Percentiles rank a stretch among this genome's conserved stretches.
Conservation (phyloP, 2,113 vertebrate species). For the Chionis minor region DNA sequence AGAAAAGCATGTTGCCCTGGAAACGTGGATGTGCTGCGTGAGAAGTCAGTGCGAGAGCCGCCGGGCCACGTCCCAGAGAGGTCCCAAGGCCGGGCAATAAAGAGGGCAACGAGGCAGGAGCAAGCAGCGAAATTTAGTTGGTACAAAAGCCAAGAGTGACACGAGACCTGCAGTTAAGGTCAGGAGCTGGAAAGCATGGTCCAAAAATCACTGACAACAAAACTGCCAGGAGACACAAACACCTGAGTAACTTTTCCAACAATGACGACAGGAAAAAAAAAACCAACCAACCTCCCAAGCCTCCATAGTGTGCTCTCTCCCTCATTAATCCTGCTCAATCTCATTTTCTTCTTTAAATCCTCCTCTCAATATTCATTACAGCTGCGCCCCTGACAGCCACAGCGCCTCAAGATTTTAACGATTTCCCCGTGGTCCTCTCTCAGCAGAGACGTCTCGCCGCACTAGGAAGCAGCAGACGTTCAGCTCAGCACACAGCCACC, state of each 20-base stretch:
- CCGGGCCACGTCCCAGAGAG: not conserved
- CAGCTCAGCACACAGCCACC: not conserved
- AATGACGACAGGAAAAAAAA: too few relatives aligned
- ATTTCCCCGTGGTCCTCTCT: not conserved
- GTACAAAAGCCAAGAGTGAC: not conserved
- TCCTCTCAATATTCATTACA: not conserved
- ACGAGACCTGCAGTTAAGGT: not conserved
- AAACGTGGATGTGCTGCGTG: not conserved
- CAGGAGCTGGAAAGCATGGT: not conserved
- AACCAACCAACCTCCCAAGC: too few relatives aligned
- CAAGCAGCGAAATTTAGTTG: not conserved
- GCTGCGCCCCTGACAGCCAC: not conserved
- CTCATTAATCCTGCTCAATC: not conserved
- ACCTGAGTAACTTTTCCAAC: not conserved
- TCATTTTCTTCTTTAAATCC: not conserved
- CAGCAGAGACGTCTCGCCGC: not conserved
- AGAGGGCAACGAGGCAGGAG: not conserved
- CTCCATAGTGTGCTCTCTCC: not conserved
- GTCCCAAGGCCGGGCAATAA: not conserved
- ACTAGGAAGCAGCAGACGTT: not conserved
- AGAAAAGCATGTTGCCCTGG: not conserved
- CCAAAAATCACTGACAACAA: not conserved
- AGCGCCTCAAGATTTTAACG: rapidly evolving
- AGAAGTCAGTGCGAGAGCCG: not conserved
- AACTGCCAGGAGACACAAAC: not conserved